Base-by-base conservation (phyloP, 2,888 invertebrate species). In the Trichopria drosophilae region DNA sequence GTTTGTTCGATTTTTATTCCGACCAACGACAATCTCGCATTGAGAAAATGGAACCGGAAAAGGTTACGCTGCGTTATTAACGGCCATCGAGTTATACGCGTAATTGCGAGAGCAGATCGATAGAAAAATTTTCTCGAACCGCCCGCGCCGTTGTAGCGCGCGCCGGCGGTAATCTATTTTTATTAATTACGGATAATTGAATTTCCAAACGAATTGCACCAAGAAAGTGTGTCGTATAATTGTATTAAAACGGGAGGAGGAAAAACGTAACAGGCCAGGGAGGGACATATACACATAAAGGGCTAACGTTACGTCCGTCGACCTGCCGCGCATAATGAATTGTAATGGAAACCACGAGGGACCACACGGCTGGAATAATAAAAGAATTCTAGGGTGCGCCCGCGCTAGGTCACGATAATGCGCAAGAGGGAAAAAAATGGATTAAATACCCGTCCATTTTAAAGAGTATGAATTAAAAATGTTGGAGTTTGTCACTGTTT, bases 121-220 rank as follows among this genome's bases (percentile, higher is more conserved):
- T 42, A 50, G 42, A 50, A 15, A 35, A 45, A 42, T 36, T 40
- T 40, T 49, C 40, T 29, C 37, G 37, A 42, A 32, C 23, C 13
- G 24, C 22, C n/a, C 24, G 15, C 15, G 16, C 34, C 18, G 9
- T 22, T 15, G 6, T 32, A 9, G 9, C 10, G 4, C 28, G n/a
- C 26, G 4, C 31, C 12, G 6, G 18, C 28, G 28, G 15, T 53
- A 53, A 53, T 53, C 49, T 49, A 42, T 42, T 53, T 50, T 50
- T 49, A 41, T 53, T 53, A 50, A 50, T 53, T 49, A 49, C 45
- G 23, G 45, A 49, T 53, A 53, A 53, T 53, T 53, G 53, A 49
- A 53, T 53, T 53, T 53, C 36, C 45, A 48, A 53, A 53, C 36
- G 46, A 35, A 44, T 24, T 42, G 24, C 41, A 41, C 36, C 29